These are phyloP conservation scores for Onychomys leucogaster DNA, from an alignment of 2,797 vertebrate species.

Conservation along the genomic window DNA sequence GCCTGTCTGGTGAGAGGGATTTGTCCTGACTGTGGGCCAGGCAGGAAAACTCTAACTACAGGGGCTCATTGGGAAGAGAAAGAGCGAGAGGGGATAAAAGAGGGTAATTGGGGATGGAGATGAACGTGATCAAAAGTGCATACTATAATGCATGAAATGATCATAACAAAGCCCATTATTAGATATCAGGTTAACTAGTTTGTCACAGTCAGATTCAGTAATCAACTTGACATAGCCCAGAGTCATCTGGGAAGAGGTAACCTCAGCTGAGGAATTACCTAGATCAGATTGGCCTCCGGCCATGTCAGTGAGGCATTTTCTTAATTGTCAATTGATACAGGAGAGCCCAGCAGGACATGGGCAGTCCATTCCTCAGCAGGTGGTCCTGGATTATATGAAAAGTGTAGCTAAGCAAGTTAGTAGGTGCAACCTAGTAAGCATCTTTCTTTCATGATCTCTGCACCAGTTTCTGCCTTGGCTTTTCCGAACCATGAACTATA, in stretches of 20 bases:
- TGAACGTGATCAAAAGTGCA: background rate
- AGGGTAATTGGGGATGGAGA: background rate
- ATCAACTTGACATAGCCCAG: background rate
- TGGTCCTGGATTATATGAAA: background rate
- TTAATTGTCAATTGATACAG: background rate
- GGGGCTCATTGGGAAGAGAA: background rate
- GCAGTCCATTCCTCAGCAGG: background rate
- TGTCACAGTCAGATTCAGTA: background rate
- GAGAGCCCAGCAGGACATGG: background rate
- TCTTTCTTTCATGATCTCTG: background rate
- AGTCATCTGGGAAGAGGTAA: background rate
- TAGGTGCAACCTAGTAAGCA: background rate
- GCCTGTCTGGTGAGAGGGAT: too few species aligned
- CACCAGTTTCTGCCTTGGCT: background rate
- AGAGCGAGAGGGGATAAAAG: background rate
- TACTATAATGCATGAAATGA: background rate
- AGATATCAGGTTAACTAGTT: background rate
- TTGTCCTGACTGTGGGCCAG: too few species aligned
- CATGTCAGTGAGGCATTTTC: background rate
- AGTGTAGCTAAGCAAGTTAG: background rate
- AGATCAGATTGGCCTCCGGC: background rate
- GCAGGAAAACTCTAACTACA: too few species aligned
- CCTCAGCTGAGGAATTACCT: background rate
- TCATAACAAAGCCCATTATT: background rate
- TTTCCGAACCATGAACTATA: background rate